phyloP scores from a whole-genome alignment of 2,113 vertebrate species.

The Tragelaphus scriptus region DNA sequence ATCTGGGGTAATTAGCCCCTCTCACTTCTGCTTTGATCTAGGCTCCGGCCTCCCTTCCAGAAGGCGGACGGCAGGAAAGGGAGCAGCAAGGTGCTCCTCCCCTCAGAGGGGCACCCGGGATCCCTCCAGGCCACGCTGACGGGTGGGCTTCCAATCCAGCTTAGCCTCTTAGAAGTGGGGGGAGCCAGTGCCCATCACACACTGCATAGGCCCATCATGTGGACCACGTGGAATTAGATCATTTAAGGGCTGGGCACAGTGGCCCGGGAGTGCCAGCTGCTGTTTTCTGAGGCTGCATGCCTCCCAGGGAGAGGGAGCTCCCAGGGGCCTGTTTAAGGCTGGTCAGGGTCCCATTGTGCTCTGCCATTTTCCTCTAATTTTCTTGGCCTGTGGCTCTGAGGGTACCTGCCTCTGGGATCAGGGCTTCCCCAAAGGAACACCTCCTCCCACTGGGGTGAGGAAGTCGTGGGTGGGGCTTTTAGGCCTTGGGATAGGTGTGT shows the following conservation, averaged over 20 bases:
- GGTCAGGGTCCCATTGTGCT: accelerated
- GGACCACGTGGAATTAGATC: accelerated
- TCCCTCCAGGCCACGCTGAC: background rate
- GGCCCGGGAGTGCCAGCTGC: background rate
- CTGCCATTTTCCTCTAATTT: background rate
- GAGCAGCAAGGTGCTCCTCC: background rate
- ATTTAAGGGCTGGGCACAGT: too few relatives aligned
- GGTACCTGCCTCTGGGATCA: background rate
- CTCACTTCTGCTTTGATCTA: conserved; percentile 43
- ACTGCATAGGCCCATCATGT: accelerated
- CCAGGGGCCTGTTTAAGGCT: background rate
- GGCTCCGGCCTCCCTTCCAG: background rate
- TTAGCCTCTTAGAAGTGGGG: background rate
- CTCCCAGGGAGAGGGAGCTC: too few relatives aligned
- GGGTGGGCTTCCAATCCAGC: background rate
- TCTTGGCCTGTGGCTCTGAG: background rate
- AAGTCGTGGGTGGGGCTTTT: background rate
- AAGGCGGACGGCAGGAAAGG: background rate
- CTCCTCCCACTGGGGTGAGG: background rate
- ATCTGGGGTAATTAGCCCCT: conserved; percentile 16
- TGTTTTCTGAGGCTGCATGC: background rate
- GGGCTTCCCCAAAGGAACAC: background rate
- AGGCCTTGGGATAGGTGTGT: background rate
- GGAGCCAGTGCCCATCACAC: accelerated
- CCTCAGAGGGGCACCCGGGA: background rate